Evolutionary conservation across 2,113 vertebrate species (phyloP), one percentile per base, ranked within the genome.

Genomic region (Cygnus atratus): DNA sequence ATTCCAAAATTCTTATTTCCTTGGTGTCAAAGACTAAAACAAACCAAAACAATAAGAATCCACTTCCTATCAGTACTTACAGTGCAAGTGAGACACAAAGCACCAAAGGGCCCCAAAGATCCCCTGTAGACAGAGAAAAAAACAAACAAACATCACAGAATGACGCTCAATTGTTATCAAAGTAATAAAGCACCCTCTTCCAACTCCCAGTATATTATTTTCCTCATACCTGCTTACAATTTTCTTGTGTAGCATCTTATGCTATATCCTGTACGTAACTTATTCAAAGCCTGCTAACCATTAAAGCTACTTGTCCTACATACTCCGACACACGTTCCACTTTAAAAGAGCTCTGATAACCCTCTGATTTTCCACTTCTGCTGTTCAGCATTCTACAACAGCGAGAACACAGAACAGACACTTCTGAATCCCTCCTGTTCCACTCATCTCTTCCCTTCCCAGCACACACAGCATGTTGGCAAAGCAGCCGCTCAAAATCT

Each of bases 21-120:
- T 39, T 46, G 58, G 6, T 2, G 9, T 17, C 24, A 20, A 1
- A 3, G 26, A n/a, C 33, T n/a, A 52, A 1, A 81, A 78, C 79
- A 25, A 3, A 54, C 52, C 15, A 54, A 26, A 54, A 39, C 61
- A 63, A 29, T 12, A 48, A 50, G 39, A 35, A 48, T 17, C 55
- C 3, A 10, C 20, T 67, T 8, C 13, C 88, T 48, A 10, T 6
- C 31, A 86, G 68, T 98, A 99, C 98, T 99, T 97, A 99, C 98
- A 99, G 97, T 6, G 99, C 99, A 91, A 99, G 98, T 1, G 98
- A 98, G 28, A 99, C 99, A 97, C 99, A 99, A 33, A 99, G 98
- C 89, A 99, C 97, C 94, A 99, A 97, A 10, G 99, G 99, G 48
- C 99, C 99, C 99, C 99, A 99, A 48, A 99, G 98, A 97, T 99